Conservation (phyloP, 2,113 vertebrate species). For the Acanthisitta chloris region DNA sequence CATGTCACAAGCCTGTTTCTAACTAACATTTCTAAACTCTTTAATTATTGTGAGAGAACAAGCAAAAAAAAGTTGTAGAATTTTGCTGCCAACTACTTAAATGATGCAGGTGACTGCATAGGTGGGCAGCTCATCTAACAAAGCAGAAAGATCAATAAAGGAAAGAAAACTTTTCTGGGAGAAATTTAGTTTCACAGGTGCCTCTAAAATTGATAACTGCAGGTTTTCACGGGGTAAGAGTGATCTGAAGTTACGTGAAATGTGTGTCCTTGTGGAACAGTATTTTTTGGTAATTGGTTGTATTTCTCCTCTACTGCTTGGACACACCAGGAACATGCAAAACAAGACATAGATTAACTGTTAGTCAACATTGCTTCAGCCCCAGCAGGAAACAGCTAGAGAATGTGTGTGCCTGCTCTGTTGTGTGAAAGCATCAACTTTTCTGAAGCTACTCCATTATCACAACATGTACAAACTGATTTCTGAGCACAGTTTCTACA, state of each 20-base stretch:
- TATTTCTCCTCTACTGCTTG: background rate
- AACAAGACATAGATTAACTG: rapidly evolving
- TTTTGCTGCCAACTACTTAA: background rate
- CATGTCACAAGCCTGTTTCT: background rate
- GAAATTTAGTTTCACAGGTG: background rate
- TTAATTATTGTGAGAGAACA: background rate
- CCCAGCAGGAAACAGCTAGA: background rate
- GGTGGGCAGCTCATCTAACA: background rate
- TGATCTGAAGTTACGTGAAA: background rate
- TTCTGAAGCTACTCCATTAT: background rate
- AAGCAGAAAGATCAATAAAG: background rate
- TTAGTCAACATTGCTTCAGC: background rate
- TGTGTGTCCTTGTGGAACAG: background rate
- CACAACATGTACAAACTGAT: rapidly evolving
- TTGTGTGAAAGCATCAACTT: background rate
- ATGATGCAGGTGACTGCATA: rapidly evolving
- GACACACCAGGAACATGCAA: rapidly evolving
- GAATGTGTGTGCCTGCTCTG: background rate
- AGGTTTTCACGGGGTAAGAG: background rate
- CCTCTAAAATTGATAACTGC: background rate
- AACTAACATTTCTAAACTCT: background rate
- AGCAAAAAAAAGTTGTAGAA: background rate
- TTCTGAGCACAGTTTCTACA: background rate
- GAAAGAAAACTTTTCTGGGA: background rate
- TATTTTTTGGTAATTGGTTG: background rate